phyloP scores from a whole-genome alignment of 2,113 vertebrate species.

The Lonchura striata region DNA sequence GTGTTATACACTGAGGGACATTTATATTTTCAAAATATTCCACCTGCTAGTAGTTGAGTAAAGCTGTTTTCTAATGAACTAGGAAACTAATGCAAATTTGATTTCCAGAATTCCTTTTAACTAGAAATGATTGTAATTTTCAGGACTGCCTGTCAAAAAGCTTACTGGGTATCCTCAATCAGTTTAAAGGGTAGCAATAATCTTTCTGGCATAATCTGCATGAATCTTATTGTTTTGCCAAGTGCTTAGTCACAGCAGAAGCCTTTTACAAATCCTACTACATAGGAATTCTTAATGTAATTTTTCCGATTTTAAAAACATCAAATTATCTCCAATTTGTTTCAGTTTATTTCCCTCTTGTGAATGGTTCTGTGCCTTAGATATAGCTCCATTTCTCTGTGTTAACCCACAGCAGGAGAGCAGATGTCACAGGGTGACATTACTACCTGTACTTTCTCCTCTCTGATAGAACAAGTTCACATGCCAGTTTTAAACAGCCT shows the following conservation, averaged over 20 bases:
- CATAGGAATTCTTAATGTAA: background rate
- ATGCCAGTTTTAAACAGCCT: conserved; percentile 69
- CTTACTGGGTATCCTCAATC: conserved; percentile 29
- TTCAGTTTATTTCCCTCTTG: conserved; percentile 74
- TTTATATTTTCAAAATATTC: background rate
- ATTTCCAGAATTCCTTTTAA: background rate
- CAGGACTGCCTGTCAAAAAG: conserved; percentile 27
- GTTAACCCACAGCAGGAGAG: conserved; percentile 75
- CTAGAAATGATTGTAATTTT: background rate
- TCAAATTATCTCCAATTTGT: conserved; percentile 74
- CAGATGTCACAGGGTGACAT: conserved; percentile 75
- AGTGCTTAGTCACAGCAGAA: conserved; percentile 67
- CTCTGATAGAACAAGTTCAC: conserved; percentile 72
- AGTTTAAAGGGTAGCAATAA: conserved; percentile 44
- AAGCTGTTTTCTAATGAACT: background rate
- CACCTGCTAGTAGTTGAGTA: background rate
- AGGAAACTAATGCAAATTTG: background rate
- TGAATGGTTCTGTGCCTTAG: conserved; percentile 44
- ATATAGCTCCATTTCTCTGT: conserved; percentile 60
- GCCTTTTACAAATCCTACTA: conserved; percentile 59
- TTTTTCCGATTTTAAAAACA: conserved; percentile 68
- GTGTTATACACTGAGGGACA: background rate
- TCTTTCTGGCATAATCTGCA: conserved; percentile 47
- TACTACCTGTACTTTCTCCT: conserved; percentile 72
- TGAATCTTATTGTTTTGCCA: conserved; percentile 60